Conservation (phyloP, 2,888 invertebrate species). For the Auanema freiburgensis region DNA sequence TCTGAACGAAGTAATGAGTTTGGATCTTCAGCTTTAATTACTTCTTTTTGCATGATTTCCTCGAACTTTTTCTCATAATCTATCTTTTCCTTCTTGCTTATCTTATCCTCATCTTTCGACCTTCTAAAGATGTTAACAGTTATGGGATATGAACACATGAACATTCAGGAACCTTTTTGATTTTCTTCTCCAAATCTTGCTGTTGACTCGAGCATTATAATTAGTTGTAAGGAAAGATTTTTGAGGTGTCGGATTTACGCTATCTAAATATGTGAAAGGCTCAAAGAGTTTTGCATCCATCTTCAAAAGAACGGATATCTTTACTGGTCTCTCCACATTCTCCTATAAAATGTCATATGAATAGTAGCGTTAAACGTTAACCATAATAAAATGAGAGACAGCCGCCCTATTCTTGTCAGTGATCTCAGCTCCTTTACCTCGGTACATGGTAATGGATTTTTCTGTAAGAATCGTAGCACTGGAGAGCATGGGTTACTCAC, state of each 20-base stretch:
- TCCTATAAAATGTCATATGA: slow-evolving; percentile 21
- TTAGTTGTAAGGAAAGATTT: slow-evolving; percentile 61
- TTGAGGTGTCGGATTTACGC: slow-evolving; percentile 56
- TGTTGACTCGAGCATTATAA: slow-evolving; percentile 59
- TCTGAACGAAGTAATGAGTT: no score
- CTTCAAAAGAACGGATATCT: slow-evolving; percentile 50
- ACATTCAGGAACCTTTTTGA: slow-evolving; percentile 34
- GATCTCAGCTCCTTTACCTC: slow-evolving; percentile 53
- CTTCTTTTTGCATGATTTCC: slow-evolving; percentile 35
- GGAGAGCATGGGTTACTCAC: slow-evolving; percentile 14
- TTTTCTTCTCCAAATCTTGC: slow-evolving; percentile 56
- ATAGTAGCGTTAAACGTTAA: not conserved
- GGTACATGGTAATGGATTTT: slow-evolving; percentile 26
- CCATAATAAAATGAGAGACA: slow-evolving; percentile 42
- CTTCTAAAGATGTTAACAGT: slow-evolving; percentile 7
- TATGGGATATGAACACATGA: no score
- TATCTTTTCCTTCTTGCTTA: slow-evolving; percentile 32
- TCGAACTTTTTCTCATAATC: slow-evolving; percentile 48
- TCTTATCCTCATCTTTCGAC: slow-evolving; percentile 6
- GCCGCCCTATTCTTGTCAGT: slow-evolving; percentile 46
- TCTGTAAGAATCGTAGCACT: slow-evolving; percentile 12
- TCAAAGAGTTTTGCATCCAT: slow-evolving; percentile 56
- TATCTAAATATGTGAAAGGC: slow-evolving; percentile 54
- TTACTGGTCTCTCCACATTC: slow-evolving; percentile 50
- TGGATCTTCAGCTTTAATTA: slow-evolving; percentile 14